A percentile compares a stretch with the other conserved stretches of the same genome.
These are phyloP conservation scores for Ophion ventricosus DNA, from an alignment of 2,888 invertebrate genomes.

Conservation along the genomic window DNA sequence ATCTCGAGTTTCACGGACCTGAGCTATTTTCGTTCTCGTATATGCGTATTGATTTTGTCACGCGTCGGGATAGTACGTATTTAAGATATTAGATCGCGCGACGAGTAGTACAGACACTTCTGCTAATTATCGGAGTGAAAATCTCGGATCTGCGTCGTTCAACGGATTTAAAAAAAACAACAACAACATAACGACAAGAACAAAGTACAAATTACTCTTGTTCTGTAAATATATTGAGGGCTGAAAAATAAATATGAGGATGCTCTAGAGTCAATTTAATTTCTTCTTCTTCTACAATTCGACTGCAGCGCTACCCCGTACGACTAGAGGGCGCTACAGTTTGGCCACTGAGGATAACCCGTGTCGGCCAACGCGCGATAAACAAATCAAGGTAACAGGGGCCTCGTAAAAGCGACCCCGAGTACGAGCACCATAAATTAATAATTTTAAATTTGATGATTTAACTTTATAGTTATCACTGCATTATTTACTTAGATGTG, in stretches of 20 bases:
- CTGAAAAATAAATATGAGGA: constrained; percentile 53
- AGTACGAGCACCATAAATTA: too few relatives aligned
- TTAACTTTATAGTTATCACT: too few relatives aligned
- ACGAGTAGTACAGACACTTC: constrained; percentile 1
- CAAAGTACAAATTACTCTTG: constrained; percentile 43
- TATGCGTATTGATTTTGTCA: constrained; percentile 5
- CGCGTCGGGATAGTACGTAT: constrained; percentile 14
- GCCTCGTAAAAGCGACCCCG: too few relatives aligned
- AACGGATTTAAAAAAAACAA: not conserved
- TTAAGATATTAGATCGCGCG: constrained; percentile 17
- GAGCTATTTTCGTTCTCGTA: not conserved
- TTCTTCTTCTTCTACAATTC: too few relatives aligned
- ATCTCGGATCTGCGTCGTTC: constrained; percentile 9
- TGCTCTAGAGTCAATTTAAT: constrained; percentile 27
- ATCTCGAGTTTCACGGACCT: not conserved
- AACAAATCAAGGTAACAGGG: too few relatives aligned
- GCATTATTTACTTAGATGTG: too few relatives aligned
- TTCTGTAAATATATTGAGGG: constrained; percentile 60
- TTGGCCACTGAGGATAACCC: too few relatives aligned
- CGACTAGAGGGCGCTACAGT: too few relatives aligned
- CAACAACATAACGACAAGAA: not conserved
- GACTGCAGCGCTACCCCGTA: too few relatives aligned
- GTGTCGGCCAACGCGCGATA: too few relatives aligned
- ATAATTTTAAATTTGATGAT: too few relatives aligned
- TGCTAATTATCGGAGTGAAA: not conserved